A percentile compares a stretch with the other conserved stretches of the same genome.
phyloP scores from a whole-genome alignment of 2,113 vertebrate species.

The Neopipo cinnamomea region DNA sequence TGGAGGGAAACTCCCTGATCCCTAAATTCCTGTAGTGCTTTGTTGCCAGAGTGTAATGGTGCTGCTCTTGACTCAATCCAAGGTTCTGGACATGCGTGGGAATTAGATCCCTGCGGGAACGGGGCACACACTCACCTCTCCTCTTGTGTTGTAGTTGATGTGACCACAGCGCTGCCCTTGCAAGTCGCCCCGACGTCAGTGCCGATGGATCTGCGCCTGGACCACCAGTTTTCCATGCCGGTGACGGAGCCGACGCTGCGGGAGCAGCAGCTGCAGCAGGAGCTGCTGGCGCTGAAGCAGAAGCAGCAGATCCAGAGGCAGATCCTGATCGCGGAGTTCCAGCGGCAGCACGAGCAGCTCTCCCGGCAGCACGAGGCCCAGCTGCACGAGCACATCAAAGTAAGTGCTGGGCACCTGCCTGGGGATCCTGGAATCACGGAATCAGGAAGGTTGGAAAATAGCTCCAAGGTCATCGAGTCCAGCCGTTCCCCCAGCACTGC shows the following conservation, averaged over 20 bases:
- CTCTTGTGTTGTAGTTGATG: conserved; percentile 80
- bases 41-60: background rate
- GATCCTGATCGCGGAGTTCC: conserved; percentile 95
- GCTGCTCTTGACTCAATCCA: fast-evolving
- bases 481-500: too few relatives aligned
- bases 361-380: conserved; percentile 94
- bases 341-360: conserved; percentile 95
- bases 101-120: background rate
- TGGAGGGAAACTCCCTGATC: background rate
- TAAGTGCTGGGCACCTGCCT: background rate
- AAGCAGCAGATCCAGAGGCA: conserved; percentile 98
- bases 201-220: conserved; percentile 95
- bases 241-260: conserved; percentile 77
- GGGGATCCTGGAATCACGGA: fast-evolving
- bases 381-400: conserved; percentile 92
- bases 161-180: conserved; percentile 88
- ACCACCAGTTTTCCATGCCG: conserved; percentile 87
- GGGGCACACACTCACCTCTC: background rate
- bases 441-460: background rate
- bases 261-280: conserved; percentile 95
- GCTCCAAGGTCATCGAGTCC: fast-evolving
- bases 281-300: conserved; percentile 93
- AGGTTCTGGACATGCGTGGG: background rate
- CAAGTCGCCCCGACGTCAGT: conserved; percentile 85
- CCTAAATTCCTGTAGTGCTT: background rate